Evolutionary conservation across 2,888 invertebrate species (phyloP).

Genomic region (Latrodectus elegans): DNA sequence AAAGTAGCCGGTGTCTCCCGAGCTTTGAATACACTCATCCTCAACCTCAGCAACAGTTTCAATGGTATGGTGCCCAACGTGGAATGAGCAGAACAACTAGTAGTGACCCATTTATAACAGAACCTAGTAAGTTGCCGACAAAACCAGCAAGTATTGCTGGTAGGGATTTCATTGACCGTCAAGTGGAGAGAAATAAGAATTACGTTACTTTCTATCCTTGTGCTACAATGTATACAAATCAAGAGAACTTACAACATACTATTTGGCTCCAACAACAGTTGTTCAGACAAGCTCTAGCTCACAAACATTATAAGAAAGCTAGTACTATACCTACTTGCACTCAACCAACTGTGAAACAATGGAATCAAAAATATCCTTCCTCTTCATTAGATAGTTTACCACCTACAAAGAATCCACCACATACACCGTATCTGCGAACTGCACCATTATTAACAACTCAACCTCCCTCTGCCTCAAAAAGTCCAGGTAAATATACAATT

Average conservation of each 20-base stretch:
- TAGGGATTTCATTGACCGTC: constrained; percentile 50
- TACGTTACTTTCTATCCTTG: constrained; percentile 73
- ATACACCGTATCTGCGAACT: constrained; percentile 32
- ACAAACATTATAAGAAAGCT: constrained; percentile 69
- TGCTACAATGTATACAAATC: constrained; percentile 83
- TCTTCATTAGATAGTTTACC: constrained; percentile 53
- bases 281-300: constrained; percentile 74
- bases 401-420: constrained; percentile 19
- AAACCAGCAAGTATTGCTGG: constrained; percentile 52
- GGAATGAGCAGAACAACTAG: constrained; percentile 52
- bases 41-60: constrained; percentile 51
- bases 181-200: constrained; percentile 61
- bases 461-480: constrained; percentile 36
- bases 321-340: constrained; percentile 62
- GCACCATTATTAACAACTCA: constrained; percentile 15
- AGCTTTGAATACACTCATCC: constrained; percentile 38
- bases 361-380: constrained; percentile 60
- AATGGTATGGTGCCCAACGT: constrained; percentile 49
- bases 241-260: constrained; percentile 82
- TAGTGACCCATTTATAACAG: constrained; percentile 57
- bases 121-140: constrained; percentile 48
- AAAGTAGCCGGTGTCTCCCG: constrained; percentile 40
- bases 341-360: constrained; percentile 47
- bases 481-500: constrained; percentile 40
- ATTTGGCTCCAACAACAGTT: constrained; percentile 82